Evolutionary conservation across 2,113 vertebrate genomes (phyloP), one percentile per base, ranked within the genome.

Genomic region (Phyllopteryx taeniolatus): DNA sequence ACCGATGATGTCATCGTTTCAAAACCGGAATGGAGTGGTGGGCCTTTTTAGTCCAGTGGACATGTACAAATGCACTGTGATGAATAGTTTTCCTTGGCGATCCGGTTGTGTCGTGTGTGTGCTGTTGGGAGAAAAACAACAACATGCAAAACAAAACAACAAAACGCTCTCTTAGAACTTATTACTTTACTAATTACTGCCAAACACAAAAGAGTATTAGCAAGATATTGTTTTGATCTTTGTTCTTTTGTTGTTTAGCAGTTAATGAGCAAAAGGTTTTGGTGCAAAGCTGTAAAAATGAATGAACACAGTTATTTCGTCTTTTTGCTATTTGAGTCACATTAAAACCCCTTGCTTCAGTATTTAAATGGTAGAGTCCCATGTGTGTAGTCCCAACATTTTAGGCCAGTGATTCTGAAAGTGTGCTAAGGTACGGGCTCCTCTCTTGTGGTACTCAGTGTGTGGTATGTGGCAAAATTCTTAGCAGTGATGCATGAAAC

Each of bases 1-100:
- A 86, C 83, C 76, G 85, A 82, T 88, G 79, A 88, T 88, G 85
- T 88, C 87, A 87, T 89, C 79, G 86, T 86, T 83, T 73, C 69
- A 66, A 83, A 54, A 39, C 75, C 72, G 13, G 56, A 44, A 74
- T 7, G 63, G 69, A 84, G 76, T 22, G 73, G 75, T 70, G 78
- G 5, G 68, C 43, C 77, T 81, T 81, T 83, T 81, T 31, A 62
- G 74, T 70, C 22, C 62, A 19, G 65, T 22, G 79, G 71, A 47
- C 70, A 42, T 19, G 51, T 74, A 61, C 79, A 74, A 63, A 19
- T 70, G 78, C 31, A 44, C 73, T 47, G 8, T 85, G 85, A 87
- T 85, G 79, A 79, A 88, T 83, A n/a, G 67, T 22, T 57, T 51
- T 70, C 76, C 74, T n/a, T 51, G 8, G 64, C 69, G 80, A 69